Conservation (phyloP, 2,113 vertebrate genomes). For the Rafetus swinhoei region DNA sequence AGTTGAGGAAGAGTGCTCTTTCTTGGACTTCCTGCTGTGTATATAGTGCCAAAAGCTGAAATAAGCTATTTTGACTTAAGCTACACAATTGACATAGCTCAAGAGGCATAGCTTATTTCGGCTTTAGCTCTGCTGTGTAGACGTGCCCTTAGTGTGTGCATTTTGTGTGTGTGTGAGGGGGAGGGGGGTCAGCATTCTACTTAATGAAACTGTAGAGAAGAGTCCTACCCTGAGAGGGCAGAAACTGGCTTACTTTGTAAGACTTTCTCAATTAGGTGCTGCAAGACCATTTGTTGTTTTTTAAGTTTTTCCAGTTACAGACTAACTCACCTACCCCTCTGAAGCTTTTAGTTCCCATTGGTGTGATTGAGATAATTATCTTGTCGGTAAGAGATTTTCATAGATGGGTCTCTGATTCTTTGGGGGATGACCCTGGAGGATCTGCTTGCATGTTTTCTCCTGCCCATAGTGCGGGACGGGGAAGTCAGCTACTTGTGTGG, state of each 20-base stretch:
- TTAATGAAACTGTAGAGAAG: not conserved
- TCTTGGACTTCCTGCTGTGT: too few species aligned
- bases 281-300: too few species aligned
- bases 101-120: too few species aligned
- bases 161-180: not conserved
- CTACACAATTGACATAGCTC: too few species aligned
- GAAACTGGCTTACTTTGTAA: not conserved
- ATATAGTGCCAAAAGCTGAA: too few species aligned
- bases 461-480: not conserved
- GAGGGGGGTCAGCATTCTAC: not conserved
- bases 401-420: not conserved
- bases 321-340: too few species aligned
- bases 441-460: not conserved
- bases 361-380: not conserved
- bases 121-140: too few species aligned
- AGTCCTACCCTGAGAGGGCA: not conserved
- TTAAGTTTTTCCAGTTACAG: too few species aligned
- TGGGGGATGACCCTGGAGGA: not conserved
- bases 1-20: too few species aligned
- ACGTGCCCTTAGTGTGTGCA: not conserved
- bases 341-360: not conserved
- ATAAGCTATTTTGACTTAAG: too few species aligned
- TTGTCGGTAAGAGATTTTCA: not conserved
- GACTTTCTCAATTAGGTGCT: not conserved
- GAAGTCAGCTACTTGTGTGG: not conserved